These are phyloP conservation scores for Tauraco erythrolophus DNA, from an alignment of 2,113 vertebrate genomes.

Conservation along the genomic window DNA sequence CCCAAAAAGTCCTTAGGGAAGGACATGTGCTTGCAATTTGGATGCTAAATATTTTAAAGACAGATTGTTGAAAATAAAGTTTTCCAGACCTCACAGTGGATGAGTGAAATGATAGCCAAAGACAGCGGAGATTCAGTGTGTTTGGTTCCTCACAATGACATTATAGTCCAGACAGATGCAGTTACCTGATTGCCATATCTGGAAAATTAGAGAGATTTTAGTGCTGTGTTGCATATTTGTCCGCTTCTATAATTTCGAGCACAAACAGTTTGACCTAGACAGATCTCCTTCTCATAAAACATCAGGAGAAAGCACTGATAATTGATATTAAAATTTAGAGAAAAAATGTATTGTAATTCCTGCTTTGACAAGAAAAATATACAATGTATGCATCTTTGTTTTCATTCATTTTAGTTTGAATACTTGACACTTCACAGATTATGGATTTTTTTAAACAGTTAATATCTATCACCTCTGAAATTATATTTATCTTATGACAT, in stretches of 20 bases:
- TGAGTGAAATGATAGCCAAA: background rate
- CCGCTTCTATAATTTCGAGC: background rate
- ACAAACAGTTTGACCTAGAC: background rate
- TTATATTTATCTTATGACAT: background rate
- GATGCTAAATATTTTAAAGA: background rate
- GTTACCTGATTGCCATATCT: rapidly evolving
- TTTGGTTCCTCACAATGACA: background rate
- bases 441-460: background rate
- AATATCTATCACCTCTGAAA: background rate
- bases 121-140: background rate
- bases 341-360: background rate
- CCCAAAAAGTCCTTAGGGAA: background rate
- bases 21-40: background rate
- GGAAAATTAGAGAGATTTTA: background rate
- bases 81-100: background rate
- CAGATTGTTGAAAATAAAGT: background rate
- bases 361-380: background rate
- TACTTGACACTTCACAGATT: background rate
- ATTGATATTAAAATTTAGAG: background rate
- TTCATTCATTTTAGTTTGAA: background rate
- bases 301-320: background rate
- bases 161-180: background rate
- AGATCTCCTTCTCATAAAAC: background rate
- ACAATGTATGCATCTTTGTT: background rate
- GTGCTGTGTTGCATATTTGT: background rate